These are phyloP conservation scores for Carassius auratus DNA, from an alignment of 2,113 vertebrate species.

Conservation along the genomic window DNA sequence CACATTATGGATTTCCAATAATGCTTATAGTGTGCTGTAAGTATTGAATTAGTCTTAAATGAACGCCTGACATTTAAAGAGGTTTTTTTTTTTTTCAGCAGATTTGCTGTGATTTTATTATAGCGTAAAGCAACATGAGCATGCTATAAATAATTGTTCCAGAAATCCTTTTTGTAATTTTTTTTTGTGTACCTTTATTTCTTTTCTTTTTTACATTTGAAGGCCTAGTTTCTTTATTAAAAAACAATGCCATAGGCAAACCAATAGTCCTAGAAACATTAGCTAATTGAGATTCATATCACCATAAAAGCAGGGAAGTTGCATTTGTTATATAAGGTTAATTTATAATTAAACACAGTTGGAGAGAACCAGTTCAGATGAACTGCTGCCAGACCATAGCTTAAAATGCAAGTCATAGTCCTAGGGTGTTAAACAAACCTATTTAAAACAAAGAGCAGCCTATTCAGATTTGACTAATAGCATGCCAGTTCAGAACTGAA, in stretches of 20 bases:
- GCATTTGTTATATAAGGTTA: not conserved
- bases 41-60: not conserved
- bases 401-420: constrained; percentile 15
- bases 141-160: not conserved
- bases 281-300: not conserved
- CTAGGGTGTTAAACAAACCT: not conserved
- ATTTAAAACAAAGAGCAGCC: not conserved
- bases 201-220: not conserved
- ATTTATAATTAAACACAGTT: constrained; percentile 41
- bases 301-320: not conserved
- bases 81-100: not conserved
- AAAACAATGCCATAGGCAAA: not conserved
- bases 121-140: not conserved
- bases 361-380: constrained; percentile 17
- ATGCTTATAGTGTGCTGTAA: not conserved
- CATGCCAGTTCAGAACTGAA: not conserved
- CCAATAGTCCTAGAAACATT: not conserved
- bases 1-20: constrained; percentile 10
- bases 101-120: not conserved
- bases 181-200: not conserved
- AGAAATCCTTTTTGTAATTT: not conserved
- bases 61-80: constrained; percentile 8
- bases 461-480: not conserved
- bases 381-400: constrained; percentile 2
- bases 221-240: not conserved